Base-by-base conservation (phyloP, 2,113 vertebrate genomes). In the Podarcis raffonei region DNA sequence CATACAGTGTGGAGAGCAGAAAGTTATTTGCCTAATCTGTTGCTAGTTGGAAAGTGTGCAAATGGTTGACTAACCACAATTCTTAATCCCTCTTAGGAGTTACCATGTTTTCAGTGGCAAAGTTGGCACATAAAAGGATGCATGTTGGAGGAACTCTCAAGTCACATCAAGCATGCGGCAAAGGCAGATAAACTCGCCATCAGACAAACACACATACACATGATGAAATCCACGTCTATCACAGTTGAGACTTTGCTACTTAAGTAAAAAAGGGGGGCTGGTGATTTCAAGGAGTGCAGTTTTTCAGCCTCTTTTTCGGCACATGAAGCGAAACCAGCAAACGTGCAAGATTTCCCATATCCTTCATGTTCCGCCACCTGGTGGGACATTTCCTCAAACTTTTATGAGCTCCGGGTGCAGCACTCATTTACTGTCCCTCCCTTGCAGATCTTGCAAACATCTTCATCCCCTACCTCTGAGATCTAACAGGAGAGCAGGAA, bases 351-450 rank as follows among this genome's bases (percentile, higher is more conserved):
- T 18, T 89, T 37, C 80, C 88, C 16, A 65, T 81, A 6, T 59
- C 15, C 69, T 30, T 78, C 62, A 6, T 0, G 81, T 39, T 92
- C 65, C 93, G 94, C 94, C 95, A 93, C 92, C 94, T 93, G 20
- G 94, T 89, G 94, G 94, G 78, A 75, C 23, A 16, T 87, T 91
- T 77, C 82, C 80, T 62, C 65, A 20, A 59, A 76, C 88, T 94
- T 85, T 6, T 11, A 42, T 0, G 77, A 93, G 90, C 90, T 37
- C 86, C 85, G 71, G 88, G 84, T 89, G 87, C 86, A 76, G 84
- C 66, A 0, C 77, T 91, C 75, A 91, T 89, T 93, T 89, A 89
- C 89, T 77, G 92, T 5, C 89, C 65, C 86, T 53, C 1, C 85
- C 84, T 80, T 35, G 11, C 65, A 93, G 81, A 37, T 57, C 86